Conservation (phyloP, 2,797 vertebrate species). For the Liasis olivaceus region DNA sequence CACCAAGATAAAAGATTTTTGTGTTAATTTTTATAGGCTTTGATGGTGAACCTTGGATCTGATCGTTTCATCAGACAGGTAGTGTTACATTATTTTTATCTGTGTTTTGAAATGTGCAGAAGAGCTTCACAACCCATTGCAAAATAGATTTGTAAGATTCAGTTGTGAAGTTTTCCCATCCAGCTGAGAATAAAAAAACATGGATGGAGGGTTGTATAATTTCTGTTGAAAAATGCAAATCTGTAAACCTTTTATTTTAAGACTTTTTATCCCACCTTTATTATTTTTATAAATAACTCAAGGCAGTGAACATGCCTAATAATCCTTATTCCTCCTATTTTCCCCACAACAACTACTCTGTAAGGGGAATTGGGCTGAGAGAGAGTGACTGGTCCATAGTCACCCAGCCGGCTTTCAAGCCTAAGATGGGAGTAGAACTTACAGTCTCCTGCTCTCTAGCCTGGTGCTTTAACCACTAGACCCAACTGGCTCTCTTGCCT, state of each 20-base stretch:
- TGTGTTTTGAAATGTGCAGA: background rate
- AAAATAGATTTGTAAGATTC: background rate
- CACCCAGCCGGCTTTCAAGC: too few species aligned
- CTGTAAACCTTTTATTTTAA: background rate
- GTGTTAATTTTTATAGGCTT: conserved; percentile 78
- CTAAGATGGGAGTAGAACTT: too few species aligned
- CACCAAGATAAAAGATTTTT: conserved; percentile 40
- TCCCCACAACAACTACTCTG: too few species aligned
- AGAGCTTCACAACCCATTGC: background rate
- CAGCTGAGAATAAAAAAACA: background rate
- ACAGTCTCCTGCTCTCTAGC: too few species aligned
- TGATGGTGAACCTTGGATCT: conserved; percentile 96
- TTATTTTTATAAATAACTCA: too few species aligned
- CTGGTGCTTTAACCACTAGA: too few species aligned
- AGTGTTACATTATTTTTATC: conserved; percentile 41
- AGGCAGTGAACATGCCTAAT: too few species aligned
- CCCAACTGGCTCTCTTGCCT: background rate
- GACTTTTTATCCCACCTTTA: too few species aligned
- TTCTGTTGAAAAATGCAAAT: background rate
- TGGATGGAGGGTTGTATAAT: background rate
- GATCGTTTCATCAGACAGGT: conserved; percentile 98
- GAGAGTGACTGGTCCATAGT: too few species aligned
- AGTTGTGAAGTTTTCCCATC: conserved; percentile 18
- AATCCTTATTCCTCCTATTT: too few species aligned
- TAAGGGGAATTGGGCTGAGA: too few species aligned